A percentile compares a stretch with the other conserved stretches of the same genome.
These are phyloP conservation scores for Beris chalybata DNA, from an alignment of 2,888 invertebrate species.

Conservation along the genomic window DNA sequence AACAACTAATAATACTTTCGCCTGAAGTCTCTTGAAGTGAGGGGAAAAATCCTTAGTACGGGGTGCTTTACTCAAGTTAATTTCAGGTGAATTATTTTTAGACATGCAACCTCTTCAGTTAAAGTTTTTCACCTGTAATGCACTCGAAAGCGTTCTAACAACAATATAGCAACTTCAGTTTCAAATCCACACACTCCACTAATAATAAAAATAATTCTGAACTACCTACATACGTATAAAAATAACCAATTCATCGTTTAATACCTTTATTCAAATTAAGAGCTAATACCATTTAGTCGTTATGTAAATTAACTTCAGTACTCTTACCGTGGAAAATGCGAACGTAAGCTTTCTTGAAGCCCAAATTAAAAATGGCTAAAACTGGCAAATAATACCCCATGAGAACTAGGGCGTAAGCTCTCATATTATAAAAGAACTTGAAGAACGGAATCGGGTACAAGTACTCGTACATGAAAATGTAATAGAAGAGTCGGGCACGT, in stretches of 20 bases:
- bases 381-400: conserved; percentile 67
- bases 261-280: conserved; percentile 1
- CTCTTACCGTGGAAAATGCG: conserved; percentile 53
- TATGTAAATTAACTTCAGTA: conserved; percentile 12
- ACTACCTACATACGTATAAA: background rate
- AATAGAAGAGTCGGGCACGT: conserved; percentile 32
- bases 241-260: background rate
- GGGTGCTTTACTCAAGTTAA: too few relatives aligned
- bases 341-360: conserved; percentile 60
- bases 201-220: background rate
- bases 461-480: conserved; percentile 33
- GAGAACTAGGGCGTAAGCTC: conserved; percentile 60
- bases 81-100: too few relatives aligned
- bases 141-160: too few relatives aligned
- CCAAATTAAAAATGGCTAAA: conserved; percentile 65
- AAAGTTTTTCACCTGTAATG: too few relatives aligned
- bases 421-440: conserved; percentile 61
- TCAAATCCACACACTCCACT: too few relatives aligned
- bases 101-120: too few relatives aligned
- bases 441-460: conserved; percentile 56
- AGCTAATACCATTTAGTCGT: background rate
- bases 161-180: too few relatives aligned
- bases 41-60: too few relatives aligned
- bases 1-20: too few relatives aligned
- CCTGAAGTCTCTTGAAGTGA: too few relatives aligned